Conservation (phyloP, 1,140 invertebrate genomes). For the Bactericera cockerelli region DNA sequence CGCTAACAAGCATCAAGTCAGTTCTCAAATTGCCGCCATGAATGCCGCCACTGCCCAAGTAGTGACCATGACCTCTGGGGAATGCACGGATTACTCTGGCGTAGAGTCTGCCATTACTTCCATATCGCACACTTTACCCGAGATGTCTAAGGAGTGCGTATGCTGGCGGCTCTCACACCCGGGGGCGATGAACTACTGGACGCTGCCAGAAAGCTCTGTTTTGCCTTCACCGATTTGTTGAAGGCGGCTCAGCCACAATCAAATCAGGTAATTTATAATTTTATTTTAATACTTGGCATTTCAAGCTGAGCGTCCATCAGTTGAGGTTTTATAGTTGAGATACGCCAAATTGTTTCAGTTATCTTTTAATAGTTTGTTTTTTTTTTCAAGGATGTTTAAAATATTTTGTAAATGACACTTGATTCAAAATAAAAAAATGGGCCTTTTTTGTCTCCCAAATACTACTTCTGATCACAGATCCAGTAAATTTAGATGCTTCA, state of each 20-base stretch:
- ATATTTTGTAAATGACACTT: too few relatives aligned
- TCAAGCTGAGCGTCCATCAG: too few relatives aligned
- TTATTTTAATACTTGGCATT: constrained; percentile 9
- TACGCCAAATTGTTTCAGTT: too few relatives aligned
- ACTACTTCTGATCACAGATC: too few relatives aligned
- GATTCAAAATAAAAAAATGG: too few relatives aligned
- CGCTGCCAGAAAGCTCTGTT: constrained; percentile 80
- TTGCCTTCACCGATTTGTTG: constrained; percentile 86
- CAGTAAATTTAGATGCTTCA: too few relatives aligned
- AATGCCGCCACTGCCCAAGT: constrained; percentile 97
- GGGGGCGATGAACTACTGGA: constrained; percentile 76
- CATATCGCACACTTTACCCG: constrained; percentile 88
- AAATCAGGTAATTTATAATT: constrained; percentile 60
- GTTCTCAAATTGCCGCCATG: constrained; percentile 95
- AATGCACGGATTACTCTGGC: constrained; percentile 75
- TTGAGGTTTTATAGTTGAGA: too few relatives aligned
- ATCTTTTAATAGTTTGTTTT: too few relatives aligned
- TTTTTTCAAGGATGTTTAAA: too few relatives aligned
- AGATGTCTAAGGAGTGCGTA: constrained; percentile 86
- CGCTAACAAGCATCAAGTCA: constrained; percentile 89
- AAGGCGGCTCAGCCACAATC: constrained; percentile 85
- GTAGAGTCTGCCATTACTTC: constrained; percentile 93
- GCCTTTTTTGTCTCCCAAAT: too few relatives aligned
- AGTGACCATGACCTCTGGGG: constrained; percentile 83
- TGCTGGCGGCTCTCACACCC: constrained; percentile 90